phyloP scores from a whole-genome alignment of 2,888 invertebrate species.

The Synergus laeviventris region DNA sequence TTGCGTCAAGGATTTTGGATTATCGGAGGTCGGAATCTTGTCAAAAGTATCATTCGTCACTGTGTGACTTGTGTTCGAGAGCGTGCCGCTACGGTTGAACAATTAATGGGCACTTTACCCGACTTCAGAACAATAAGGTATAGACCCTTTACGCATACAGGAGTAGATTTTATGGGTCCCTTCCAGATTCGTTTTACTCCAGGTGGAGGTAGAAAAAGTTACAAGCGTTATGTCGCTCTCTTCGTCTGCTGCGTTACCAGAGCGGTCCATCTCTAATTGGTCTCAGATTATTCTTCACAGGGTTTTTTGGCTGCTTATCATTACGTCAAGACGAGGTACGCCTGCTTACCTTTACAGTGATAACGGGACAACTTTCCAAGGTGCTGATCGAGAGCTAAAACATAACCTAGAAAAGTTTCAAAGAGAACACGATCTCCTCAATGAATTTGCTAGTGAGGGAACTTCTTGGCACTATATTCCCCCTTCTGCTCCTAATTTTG shows the following conservation, averaged over 20 bases:
- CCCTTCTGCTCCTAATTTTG: too few relatives aligned
- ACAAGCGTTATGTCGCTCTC: conserved; percentile 55
- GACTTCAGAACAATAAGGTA: conserved; percentile 54
- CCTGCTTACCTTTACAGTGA: conserved; percentile 55
- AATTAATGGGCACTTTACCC: conserved; percentile 44
- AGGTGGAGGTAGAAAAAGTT: conserved; percentile 46
- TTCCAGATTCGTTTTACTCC: conserved; percentile 38
- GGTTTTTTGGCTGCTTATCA: conserved; percentile 56
- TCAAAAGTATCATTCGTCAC: conserved; percentile 8
- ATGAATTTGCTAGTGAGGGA: too few relatives aligned
- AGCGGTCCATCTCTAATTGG: too few relatives aligned
- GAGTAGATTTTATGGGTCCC: conserved; percentile 51
- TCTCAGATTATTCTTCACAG: too few relatives aligned
- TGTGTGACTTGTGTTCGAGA: conserved; percentile 30
- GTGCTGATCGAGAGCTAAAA: conserved; percentile 55
- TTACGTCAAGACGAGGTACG: conserved; percentile 59
- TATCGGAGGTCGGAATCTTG: too few relatives aligned
- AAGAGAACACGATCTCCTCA: too few relatives aligned
- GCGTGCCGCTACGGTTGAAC: background rate
- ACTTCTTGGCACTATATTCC: too few relatives aligned
- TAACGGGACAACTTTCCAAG: conserved; percentile 66
- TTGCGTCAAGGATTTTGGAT: conserved; percentile 46
- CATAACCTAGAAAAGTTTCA: background rate
- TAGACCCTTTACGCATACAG: conserved; percentile 42
- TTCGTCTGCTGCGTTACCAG: too few relatives aligned